Evolutionary conservation across 2,113 vertebrate genomes (phyloP).

Genomic region (Eonycteris spelaea): DNA sequence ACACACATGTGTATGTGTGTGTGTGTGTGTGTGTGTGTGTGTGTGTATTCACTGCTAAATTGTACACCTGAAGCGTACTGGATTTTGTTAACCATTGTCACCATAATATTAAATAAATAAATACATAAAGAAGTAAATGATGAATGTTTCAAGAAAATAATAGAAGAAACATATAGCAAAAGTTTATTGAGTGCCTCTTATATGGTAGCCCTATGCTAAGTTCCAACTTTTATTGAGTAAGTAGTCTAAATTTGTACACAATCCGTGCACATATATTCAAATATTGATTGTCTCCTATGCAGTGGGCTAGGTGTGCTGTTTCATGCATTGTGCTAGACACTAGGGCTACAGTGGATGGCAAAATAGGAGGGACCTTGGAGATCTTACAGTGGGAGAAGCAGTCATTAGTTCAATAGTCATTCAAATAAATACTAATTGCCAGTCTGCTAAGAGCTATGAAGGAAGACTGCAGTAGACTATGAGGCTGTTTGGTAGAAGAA

Average conservation of each 20-base stretch:
- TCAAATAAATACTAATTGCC: background rate
- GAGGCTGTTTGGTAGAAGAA: background rate
- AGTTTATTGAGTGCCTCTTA: background rate
- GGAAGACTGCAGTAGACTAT: background rate
- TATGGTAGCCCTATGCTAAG: background rate
- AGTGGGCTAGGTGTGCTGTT: background rate
- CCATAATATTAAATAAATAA: no score
- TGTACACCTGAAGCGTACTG: no score
- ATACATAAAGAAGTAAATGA: background rate
- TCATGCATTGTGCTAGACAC: background rate
- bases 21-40: no score
- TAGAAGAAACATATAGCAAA: background rate
- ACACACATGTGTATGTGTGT: no score
- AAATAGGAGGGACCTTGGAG: background rate
- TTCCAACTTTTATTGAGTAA: background rate
- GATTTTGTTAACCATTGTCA: no score
- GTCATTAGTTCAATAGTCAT: background rate
- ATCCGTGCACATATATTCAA: background rate
- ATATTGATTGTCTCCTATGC: background rate
- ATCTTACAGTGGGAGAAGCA: background rate
- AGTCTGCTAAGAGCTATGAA: background rate
- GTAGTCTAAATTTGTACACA: background rate
- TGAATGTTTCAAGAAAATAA: background rate
- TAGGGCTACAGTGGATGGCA: background rate
- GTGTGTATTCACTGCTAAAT: no score